Evolutionary conservation across 2,113 vertebrate genomes (phyloP).

Genomic region (Ursus arctos): DNA sequence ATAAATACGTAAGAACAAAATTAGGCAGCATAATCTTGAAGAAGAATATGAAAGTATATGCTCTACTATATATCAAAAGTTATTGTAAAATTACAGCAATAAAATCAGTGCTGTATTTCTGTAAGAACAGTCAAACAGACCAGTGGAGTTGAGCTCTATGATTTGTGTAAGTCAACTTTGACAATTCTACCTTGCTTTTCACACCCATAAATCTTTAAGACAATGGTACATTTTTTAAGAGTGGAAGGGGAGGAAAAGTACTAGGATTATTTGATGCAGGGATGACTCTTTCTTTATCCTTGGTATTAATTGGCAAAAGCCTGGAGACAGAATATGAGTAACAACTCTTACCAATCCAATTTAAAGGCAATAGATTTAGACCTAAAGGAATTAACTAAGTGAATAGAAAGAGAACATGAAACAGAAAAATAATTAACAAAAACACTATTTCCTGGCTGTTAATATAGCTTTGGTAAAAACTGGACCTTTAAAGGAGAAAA

Average conservation of each 20-base stretch:
- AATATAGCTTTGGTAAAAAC: not conserved
- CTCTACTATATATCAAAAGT: not conserved
- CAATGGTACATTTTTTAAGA: not conserved
- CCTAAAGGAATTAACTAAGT: not conserved
- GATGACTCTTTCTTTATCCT: not conserved
- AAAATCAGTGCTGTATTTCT: not conserved
- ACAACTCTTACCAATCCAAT: not conserved
- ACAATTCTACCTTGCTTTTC: not conserved
- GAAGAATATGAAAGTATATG: not conserved
- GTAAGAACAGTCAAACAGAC: not conserved
- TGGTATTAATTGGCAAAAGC: not conserved
- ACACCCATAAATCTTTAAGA: not conserved
- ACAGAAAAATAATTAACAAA: not conserved
- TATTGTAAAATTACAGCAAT: not conserved
- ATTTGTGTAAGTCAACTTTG: not conserved
- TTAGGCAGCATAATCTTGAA: not conserved
- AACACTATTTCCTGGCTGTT: not conserved
- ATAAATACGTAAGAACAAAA: not conserved
- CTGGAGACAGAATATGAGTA: not conserved
- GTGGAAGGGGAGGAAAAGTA: not conserved
- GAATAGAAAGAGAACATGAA: not conserved
- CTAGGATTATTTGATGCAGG: not conserved
- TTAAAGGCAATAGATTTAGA: not conserved
- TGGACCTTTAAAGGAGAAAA: not conserved
- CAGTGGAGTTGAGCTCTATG: not conserved